phyloP scores from a whole-genome alignment of 2,888 invertebrate genomes.

The Ophonus ardosiacus region DNA sequence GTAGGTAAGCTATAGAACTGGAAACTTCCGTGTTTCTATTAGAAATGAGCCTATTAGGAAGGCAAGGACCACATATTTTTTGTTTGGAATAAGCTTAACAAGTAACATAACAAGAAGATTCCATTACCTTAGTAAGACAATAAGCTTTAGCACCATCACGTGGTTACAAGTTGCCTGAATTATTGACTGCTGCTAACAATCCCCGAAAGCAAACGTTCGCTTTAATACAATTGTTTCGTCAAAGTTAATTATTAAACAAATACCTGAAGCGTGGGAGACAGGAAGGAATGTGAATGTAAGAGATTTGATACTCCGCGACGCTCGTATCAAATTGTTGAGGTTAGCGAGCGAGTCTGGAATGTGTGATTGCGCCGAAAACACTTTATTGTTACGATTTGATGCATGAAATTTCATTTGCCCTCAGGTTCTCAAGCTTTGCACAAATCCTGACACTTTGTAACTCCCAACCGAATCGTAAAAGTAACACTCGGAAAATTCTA shows the following conservation, averaged over 20 bases:
- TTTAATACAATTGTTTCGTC: slow-evolving; percentile 53
- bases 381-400: slow-evolving; percentile 36
- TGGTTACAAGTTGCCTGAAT: slow-evolving; percentile 30
- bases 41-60: neutral
- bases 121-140: slow-evolving; percentile 41
- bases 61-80: neutral
- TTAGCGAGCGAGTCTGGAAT: neutral
- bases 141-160: slow-evolving; percentile 33
- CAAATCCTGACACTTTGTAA: neutral
- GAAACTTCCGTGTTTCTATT: neutral
- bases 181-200: slow-evolving; percentile 53
- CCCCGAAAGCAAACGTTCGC: slow-evolving; percentile 48
- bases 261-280: slow-evolving; percentile 22
- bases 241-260: slow-evolving; percentile 59
- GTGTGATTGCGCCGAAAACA: slow-evolving; percentile 12
- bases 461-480: neutral
- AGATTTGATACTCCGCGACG: slow-evolving; percentile 39
- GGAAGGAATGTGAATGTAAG: slow-evolving; percentile 9
- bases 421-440: neutral
- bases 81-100: slow-evolving; percentile 4
- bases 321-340: slow-evolving; percentile 50
- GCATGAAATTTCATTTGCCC: slow-evolving; percentile 18
- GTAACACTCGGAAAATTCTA: neutral
- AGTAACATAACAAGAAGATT: slow-evolving; percentile 34
- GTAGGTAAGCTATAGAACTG: neutral